Evolutionary conservation across 2,797 vertebrate genomes (phyloP).

Genomic region (Poeciliopsis gracilis): DNA sequence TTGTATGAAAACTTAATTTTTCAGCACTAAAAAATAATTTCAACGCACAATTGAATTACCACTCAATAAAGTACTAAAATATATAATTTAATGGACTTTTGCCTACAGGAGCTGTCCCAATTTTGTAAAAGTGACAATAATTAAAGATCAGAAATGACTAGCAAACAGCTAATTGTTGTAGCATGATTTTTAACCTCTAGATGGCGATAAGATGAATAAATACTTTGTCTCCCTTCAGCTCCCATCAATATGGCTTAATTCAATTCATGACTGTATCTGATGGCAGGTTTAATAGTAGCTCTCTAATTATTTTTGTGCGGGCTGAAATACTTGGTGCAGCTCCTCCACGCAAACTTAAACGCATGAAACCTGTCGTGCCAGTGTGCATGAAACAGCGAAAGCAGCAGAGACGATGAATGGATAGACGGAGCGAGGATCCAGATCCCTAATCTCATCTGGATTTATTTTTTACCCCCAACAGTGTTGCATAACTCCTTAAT

Average conservation of each 20-base stretch:
- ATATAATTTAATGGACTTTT: background rate
- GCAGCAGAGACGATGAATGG: constrained; percentile 40
- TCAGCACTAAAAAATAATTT: background rate
- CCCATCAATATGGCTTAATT: constrained; percentile 28
- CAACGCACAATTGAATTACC: background rate
- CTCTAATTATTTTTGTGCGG: constrained; percentile 20
- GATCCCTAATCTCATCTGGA: constrained; percentile 78
- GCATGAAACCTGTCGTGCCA: constrained; percentile 15
- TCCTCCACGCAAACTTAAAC: constrained; percentile 6
- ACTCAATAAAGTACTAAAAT: background rate
- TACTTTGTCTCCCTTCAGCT: constrained; percentile 11
- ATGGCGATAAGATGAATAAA: constrained; percentile 51
- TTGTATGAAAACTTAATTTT: background rate
- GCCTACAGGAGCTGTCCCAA: background rate
- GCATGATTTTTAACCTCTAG: constrained; percentile 47
- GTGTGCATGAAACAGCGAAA: constrained; percentile 32
- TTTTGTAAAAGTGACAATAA: background rate
- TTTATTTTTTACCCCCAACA: constrained; percentile 72
- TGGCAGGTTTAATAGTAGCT: constrained; percentile 23
- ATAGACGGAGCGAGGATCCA: constrained; percentile 50
- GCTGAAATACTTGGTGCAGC: constrained; percentile 5
- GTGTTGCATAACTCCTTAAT: constrained; percentile 79
- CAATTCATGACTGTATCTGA: constrained; percentile 19
- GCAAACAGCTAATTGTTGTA: background rate
- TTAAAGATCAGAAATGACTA: background rate